A percentile compares a stretch with the other conserved stretches of the same genome.
These are phyloP conservation scores for Physella acuta DNA, from an alignment of 1,140 invertebrate genomes.

Conservation along the genomic window DNA sequence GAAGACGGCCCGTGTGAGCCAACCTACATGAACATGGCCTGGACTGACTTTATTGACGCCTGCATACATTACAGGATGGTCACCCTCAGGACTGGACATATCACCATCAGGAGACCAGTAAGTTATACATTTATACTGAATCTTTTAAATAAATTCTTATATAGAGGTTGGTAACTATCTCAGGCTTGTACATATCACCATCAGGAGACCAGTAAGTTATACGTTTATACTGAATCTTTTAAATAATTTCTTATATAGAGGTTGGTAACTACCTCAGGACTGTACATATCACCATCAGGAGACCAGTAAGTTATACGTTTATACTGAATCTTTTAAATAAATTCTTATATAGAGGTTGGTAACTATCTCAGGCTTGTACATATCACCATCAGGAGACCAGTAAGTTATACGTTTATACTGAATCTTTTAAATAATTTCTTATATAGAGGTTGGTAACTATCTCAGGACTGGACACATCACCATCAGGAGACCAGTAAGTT, in stretches of 20 bases:
- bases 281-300: slow-evolving; percentile 13
- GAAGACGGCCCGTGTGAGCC: slow-evolving; percentile 39
- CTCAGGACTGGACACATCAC: slow-evolving; percentile 24
- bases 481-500: neutral
- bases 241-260: too few relatives aligned
- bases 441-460: slow-evolving; percentile 34
- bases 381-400: neutral
- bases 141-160: too few relatives aligned
- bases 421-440: neutral
- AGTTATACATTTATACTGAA: neutral
- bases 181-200: slow-evolving; percentile 17
- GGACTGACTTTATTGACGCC: slow-evolving; percentile 46
- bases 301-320: neutral
- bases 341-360: slow-evolving; percentile 39
- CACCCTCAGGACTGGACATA: slow-evolving; percentile 26
- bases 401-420: neutral
- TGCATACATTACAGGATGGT: slow-evolving; percentile 42
- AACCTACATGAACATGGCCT: slow-evolving; percentile 45
- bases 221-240: neutral
- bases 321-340: neutral
- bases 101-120: neutral
- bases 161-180: slow-evolving; percentile 35
- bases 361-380: slow-evolving; percentile 25
- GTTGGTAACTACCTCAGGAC: slow-evolving; percentile 28
- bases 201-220: neutral